Evolutionary conservation across 2,888 invertebrate species (phyloP), one percentile per base, ranked within the genome.

Genomic region (Steinernema scapterisci): DNA sequence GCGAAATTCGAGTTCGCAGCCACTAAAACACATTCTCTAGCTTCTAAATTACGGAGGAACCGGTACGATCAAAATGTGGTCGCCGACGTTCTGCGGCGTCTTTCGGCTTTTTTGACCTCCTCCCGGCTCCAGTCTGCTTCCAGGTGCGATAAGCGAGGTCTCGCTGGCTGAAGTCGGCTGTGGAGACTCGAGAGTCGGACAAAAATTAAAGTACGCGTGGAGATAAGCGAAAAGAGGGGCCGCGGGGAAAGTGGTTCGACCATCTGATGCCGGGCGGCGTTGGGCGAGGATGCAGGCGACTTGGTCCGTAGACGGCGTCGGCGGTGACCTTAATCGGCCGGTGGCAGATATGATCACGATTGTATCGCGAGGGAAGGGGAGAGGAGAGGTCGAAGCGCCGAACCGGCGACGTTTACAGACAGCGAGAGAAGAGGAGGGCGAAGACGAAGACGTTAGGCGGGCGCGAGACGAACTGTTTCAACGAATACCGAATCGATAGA

Each of bases 391-490:
- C 63, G 63, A 48, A 48, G 48, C 48, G 38, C 25, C 63, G 63
- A 63, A 63, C 63, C 27, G 27, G 31, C 27, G 63, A 63, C 63
- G 63, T 63, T 63, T 63, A 63, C 63, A 16, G n/a, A 16, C 3
- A 13, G 48, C 13, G 48, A n/a, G 16, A 48, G n/a, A 13, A 5
- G 48, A 16, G 48, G 7, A 5, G 13, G n/a, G 6, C 6, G n/a
- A 16, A 31, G 38, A 25, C 3, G 38, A 38, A 38, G 38, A 38
- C 38, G 38, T 38, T 38, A 38, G 38, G 38, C 9, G 63, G 7
- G 63, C 27, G 63, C 27, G 54, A 54, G 54, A 54, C 54, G 63
- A 63, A 63, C 63, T 63, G 63, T 63, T 63, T 63, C 31, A 63
- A 63, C 31, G 63, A 48, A 48, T 16, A 16, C 7, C 48, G 48